Percentiles rank a stretch among this genome's conserved stretches.
These are phyloP conservation scores for Chymomyza procnemis DNA, from an alignment of 2,888 invertebrate genomes.

Conservation along the genomic window DNA sequence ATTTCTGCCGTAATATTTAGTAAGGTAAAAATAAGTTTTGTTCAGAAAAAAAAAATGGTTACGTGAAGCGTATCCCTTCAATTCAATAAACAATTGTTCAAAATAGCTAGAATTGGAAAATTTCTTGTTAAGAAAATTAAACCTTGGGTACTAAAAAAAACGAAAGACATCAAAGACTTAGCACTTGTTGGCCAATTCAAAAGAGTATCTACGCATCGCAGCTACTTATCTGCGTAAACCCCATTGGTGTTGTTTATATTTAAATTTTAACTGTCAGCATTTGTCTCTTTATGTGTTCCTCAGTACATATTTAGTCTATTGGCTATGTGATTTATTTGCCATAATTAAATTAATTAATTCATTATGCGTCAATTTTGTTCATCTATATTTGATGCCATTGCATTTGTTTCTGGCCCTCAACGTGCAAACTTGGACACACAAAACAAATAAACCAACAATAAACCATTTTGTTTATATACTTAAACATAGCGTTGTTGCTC, in stretches of 20 bases:
- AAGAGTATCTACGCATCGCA: background rate
- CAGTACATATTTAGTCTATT: background rate
- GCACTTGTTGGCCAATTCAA: no score
- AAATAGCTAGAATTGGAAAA: no score
- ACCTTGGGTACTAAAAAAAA: no score
- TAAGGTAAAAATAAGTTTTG: no score
- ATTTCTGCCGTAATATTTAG: no score
- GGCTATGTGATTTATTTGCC: background rate
- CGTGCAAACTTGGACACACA: background rate
- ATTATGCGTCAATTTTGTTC: constrained; percentile 10
- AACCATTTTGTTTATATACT: background rate
- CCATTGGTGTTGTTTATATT: background rate
- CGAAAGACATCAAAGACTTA: no score
- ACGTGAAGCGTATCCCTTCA: no score
- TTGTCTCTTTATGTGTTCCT: background rate
- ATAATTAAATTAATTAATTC: constrained; percentile 30
- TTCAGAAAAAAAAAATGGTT: no score
- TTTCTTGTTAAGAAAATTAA: no score
- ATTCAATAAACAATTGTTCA: no score
- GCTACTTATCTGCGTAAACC: background rate
- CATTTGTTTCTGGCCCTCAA: background rate
- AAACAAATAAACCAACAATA: background rate
- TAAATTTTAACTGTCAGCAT: background rate
- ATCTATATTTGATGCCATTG: background rate
- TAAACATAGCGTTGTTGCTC: background rate